Evolutionary conservation across 1,140 invertebrate genomes (phyloP).

Genomic region (Micrasema minimum): DNA sequence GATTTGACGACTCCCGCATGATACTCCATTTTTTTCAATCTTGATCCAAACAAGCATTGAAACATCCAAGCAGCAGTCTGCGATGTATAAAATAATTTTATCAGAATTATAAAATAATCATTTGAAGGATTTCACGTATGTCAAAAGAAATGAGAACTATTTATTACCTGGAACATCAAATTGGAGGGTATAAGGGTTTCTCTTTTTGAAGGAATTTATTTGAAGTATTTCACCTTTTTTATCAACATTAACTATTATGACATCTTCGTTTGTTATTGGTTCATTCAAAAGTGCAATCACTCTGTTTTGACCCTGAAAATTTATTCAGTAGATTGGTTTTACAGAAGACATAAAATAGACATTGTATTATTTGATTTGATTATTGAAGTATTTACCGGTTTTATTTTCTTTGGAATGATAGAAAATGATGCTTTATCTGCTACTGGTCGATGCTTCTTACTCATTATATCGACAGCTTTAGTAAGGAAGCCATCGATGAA

Average conservation of each 20-base stretch:
- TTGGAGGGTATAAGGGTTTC: slow-evolving; percentile 84
- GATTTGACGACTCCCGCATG: slow-evolving; percentile 80
- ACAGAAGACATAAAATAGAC: background rate
- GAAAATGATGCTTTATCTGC: slow-evolving; percentile 77
- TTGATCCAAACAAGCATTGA: slow-evolving; percentile 83
- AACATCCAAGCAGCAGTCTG: slow-evolving; percentile 80
- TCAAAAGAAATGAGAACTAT: too few relatives aligned
- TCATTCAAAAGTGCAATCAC: slow-evolving; percentile 83
- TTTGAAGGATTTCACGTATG: too few relatives aligned
- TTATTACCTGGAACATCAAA: slow-evolving; percentile 78
- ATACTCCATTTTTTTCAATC: slow-evolving; percentile 81
- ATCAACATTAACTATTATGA: slow-evolving; percentile 78
- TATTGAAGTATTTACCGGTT: slow-evolving; percentile 69
- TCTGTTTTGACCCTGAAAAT: slow-evolving; percentile 80
- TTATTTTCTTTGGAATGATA: slow-evolving; percentile 82
- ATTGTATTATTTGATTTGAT: background rate
- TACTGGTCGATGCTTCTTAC: slow-evolving; percentile 68
- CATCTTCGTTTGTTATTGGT: slow-evolving; percentile 78
- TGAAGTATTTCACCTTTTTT: slow-evolving; percentile 82
- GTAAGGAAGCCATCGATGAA: slow-evolving; percentile 84
- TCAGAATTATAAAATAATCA: slow-evolving; percentile 1
- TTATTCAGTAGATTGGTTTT: background rate
- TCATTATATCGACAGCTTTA: slow-evolving; percentile 79
- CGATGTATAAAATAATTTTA: slow-evolving; percentile 25
- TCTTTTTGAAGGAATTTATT: slow-evolving; percentile 76